These are phyloP conservation scores for Phrynocephalus versicolor DNA, from an alignment of 2,113 vertebrate species.

Conservation along the genomic window DNA sequence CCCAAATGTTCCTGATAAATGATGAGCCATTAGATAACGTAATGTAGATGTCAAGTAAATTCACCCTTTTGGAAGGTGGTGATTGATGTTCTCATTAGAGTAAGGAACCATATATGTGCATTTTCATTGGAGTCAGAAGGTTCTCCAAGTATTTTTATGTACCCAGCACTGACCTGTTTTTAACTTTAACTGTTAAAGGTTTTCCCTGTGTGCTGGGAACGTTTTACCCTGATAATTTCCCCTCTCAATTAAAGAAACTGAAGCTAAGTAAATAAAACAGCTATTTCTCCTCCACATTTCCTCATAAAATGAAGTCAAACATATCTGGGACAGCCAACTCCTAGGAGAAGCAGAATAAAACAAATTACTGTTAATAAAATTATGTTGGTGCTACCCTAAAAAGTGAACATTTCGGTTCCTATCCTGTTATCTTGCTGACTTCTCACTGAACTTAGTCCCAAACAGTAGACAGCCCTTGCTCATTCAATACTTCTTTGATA, in stretches of 20 bases:
- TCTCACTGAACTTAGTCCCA: constrained; percentile 48
- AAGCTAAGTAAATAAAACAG: neutral
- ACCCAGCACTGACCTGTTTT: too few relatives aligned
- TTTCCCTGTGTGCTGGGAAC: too few relatives aligned
- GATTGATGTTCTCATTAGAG: too few relatives aligned
- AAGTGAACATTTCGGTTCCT: neutral
- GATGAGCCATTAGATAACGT: too few relatives aligned
- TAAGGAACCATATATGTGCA: too few relatives aligned
- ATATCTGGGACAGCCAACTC: constrained; percentile 7
- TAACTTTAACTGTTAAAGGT: too few relatives aligned
- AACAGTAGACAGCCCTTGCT: constrained; percentile 42
- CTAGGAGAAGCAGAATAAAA: neutral
- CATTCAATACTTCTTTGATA: constrained; percentile 40
- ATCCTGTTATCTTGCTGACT: constrained; percentile 47
- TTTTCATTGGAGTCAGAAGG: too few relatives aligned
- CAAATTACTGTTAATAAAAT: constrained; percentile 19
- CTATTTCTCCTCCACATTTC: neutral
- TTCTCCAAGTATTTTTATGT: too few relatives aligned
- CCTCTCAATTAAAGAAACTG: neutral
- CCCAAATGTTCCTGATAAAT: too few relatives aligned
- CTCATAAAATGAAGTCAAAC: neutral
- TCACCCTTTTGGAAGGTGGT: too few relatives aligned
- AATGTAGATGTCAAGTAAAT: too few relatives aligned
- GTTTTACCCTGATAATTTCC: too few relatives aligned
- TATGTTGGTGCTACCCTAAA: neutral